phyloP scores from a whole-genome alignment of 2,113 vertebrate genomes.

The Toxotes jaculatrix region DNA sequence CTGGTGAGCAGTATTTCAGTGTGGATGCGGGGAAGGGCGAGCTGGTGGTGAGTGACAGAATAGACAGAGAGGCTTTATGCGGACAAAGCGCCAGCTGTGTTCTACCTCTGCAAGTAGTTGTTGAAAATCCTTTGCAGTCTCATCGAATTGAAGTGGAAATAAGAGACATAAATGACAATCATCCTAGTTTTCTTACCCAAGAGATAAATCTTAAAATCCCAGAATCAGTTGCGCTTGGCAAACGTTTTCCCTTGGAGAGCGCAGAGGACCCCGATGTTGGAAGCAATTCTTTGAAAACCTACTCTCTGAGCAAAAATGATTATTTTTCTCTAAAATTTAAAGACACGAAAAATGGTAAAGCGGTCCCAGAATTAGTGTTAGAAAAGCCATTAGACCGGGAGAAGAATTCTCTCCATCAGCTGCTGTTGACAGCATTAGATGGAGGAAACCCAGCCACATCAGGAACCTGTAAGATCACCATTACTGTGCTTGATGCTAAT shows the following conservation, averaged over 20 bases:
- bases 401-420: constrained; percentile 80
- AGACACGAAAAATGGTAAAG: constrained; percentile 49
- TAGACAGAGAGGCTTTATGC: constrained; percentile 88
- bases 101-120: constrained; percentile 81
- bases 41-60: constrained; percentile 83
- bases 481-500: constrained; percentile 84
- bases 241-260: constrained; percentile 82
- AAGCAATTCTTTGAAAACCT: constrained; percentile 84
- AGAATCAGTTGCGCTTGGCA: constrained; percentile 67
- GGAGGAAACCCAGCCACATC: constrained; percentile 74
- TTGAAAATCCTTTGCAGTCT: constrained; percentile 84
- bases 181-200: constrained; percentile 79
- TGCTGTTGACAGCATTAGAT: constrained; percentile 81
- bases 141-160: constrained; percentile 84
- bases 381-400: constrained; percentile 72
- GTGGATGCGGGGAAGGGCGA: constrained; percentile 83
- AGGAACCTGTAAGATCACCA: constrained; percentile 64
- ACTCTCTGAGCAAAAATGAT: constrained; percentile 80
- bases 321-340: constrained; percentile 81
- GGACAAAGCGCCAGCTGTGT: constrained; percentile 81
- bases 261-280: constrained; percentile 87
- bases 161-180: constrained; percentile 87
- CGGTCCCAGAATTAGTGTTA: constrained; percentile 74
- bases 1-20: constrained; percentile 81
- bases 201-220: constrained; percentile 68